Evolutionary conservation across 2,113 vertebrate genomes (phyloP).

Genomic region (Antechinus stuartii): DNA sequence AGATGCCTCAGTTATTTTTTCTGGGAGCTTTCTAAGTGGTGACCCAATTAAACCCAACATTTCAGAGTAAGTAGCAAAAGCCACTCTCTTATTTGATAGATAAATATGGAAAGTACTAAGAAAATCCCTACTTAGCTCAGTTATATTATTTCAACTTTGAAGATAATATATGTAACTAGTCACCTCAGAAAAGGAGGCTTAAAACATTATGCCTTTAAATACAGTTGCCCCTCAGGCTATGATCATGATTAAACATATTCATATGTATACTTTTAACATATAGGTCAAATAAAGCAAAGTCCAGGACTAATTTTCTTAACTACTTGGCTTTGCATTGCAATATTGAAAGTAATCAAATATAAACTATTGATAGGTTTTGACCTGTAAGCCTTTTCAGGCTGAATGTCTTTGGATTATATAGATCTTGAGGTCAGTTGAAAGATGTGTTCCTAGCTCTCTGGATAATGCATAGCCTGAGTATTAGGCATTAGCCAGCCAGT

Average conservation of each 20-base stretch:
- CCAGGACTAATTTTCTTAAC: background rate
- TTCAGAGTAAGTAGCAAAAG: too few species aligned
- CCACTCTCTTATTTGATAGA: too few species aligned
- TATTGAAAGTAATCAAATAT: constrained; percentile 65
- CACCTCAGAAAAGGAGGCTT: background rate
- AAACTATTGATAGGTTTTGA: constrained; percentile 64
- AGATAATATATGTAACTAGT: background rate
- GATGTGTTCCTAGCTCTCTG: constrained; percentile 33
- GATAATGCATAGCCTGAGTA: constrained; percentile 22
- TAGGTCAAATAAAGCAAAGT: constrained; percentile 55
- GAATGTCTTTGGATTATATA: background rate
- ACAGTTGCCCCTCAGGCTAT: background rate
- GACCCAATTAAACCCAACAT: too few species aligned
- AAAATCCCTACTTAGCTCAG: constrained; percentile 20
- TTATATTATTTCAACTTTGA: constrained; percentile 29
- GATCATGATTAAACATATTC: constrained; percentile 20
- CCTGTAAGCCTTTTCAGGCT: constrained; percentile 4
- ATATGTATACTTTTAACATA: constrained; percentile 36
- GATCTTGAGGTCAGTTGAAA: constrained; percentile 44
- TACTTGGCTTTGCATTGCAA: constrained; percentile 59
- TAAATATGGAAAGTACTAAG: too few species aligned
- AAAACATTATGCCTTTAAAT: background rate
- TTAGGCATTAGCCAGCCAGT: constrained; percentile 30
- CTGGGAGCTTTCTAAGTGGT: too few species aligned
- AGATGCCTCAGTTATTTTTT: too few species aligned